Evolutionary conservation across 1,140 invertebrate genomes (phyloP).

Genomic region (Sitobion miscanthi): DNA sequence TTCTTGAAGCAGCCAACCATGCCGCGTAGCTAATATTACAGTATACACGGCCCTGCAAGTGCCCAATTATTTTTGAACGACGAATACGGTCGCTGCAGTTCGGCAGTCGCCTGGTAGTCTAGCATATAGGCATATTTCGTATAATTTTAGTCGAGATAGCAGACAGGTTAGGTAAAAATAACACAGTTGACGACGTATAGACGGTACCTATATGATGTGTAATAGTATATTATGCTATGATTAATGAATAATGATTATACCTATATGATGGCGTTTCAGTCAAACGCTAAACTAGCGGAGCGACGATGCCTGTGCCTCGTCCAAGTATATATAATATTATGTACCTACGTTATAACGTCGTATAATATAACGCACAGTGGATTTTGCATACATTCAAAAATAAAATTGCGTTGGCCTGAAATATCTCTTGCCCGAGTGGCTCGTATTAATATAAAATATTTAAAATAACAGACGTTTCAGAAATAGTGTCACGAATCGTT

Average conservation of each 20-base stretch:
- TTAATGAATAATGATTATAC: background rate
- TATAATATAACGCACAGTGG: background rate
- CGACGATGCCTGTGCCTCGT: background rate
- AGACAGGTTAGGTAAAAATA: background rate
- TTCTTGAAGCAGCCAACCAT: too few relatives aligned
- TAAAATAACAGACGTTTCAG: background rate
- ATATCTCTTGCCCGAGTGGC: background rate
- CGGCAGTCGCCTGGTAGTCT: too few relatives aligned
- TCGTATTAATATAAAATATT: background rate
- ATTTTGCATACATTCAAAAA: conserved; percentile 32
- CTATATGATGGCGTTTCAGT: background rate
- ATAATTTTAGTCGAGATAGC: too few relatives aligned
- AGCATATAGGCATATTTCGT: too few relatives aligned
- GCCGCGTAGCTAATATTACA: too few relatives aligned
- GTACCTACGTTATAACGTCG: background rate
- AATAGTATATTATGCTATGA: background rate
- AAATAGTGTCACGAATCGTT: conserved; percentile 20
- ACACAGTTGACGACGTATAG: background rate
- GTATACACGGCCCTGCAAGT: too few relatives aligned
- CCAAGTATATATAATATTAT: background rate
- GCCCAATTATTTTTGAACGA: background rate
- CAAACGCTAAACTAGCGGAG: background rate
- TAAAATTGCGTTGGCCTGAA: background rate
- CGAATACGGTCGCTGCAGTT: too few relatives aligned
- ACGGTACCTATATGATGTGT: background rate